These are phyloP conservation scores for Heliconius himera DNA, from an alignment of 1,140 invertebrate species.

Conservation along the genomic window DNA sequence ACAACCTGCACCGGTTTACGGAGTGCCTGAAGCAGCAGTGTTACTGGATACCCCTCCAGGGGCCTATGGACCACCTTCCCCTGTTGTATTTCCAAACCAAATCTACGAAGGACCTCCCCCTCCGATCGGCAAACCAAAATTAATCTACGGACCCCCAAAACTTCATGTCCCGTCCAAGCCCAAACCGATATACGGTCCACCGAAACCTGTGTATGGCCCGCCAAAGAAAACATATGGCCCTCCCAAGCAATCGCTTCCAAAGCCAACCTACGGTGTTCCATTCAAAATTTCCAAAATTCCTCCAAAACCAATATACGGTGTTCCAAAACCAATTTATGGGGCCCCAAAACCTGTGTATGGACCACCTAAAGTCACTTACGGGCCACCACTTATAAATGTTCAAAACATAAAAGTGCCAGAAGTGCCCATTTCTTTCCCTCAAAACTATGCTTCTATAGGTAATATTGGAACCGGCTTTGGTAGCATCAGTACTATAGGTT, in stretches of 20 bases:
- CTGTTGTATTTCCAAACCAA: constrained; percentile 65
- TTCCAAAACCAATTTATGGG: constrained; percentile 80
- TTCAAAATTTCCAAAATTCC: constrained; percentile 67
- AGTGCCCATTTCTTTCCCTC: constrained; percentile 64
- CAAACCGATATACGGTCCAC: constrained; percentile 68
- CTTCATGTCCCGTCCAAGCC: constrained; percentile 51
- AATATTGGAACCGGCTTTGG: constrained; percentile 38
- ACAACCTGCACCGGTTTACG: constrained; percentile 81
- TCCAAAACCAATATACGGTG: constrained; percentile 67
- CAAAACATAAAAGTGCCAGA: constrained; percentile 59
- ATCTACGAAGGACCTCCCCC: constrained; percentile 69
- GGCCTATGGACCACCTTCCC: constrained; percentile 69
- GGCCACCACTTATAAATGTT: constrained; percentile 64
- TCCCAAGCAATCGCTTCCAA: constrained; percentile 66
- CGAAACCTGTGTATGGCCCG: constrained; percentile 70
- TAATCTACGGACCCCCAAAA: constrained; percentile 65
- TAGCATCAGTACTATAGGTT: constrained; percentile 41
- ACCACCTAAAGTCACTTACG: constrained; percentile 68
- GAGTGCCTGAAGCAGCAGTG: constrained; percentile 78
- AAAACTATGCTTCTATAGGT: constrained; percentile 39
- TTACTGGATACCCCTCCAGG: constrained; percentile 76
- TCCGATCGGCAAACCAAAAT: constrained; percentile 77
- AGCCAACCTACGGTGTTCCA: constrained; percentile 71
- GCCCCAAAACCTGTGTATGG: constrained; percentile 65
- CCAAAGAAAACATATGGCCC: constrained; percentile 76